A percentile compares a stretch with the other conserved stretches of the same genome.
Evolutionary conservation across 2,888 invertebrate genomes (phyloP).

Genomic region (Chymomyza procnemis): DNA sequence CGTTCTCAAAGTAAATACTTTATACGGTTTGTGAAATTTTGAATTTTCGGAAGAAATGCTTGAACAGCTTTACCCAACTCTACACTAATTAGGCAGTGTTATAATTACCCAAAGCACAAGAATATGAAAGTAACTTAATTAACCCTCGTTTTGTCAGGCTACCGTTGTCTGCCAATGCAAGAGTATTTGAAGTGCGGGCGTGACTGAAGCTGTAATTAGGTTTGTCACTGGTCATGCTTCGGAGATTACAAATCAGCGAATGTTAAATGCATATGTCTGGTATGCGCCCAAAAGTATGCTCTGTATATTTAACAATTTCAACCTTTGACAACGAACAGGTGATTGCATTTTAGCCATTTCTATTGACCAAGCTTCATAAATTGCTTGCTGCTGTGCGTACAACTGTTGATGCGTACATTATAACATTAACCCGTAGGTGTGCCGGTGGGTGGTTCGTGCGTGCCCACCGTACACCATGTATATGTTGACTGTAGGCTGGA

Average conservation of each 20-base stretch:
- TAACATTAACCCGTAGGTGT: constrained; percentile 11
- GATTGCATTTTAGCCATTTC: background rate
- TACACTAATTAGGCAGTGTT: too few species aligned
- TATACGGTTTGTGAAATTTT: too few species aligned
- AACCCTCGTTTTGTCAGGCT: too few species aligned
- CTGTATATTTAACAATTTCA: constrained; percentile 66
- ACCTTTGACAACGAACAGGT: background rate
- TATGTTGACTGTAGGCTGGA: constrained; percentile 46
- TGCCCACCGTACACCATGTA: constrained; percentile 28
- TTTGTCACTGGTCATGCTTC: constrained; percentile 43
- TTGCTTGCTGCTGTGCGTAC: constrained; percentile 47
- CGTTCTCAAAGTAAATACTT: too few species aligned
- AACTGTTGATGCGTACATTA: constrained; percentile 37
- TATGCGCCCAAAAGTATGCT: constrained; percentile 57
- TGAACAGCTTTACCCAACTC: too few species aligned
- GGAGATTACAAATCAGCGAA: constrained; percentile 38
- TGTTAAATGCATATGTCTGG: constrained; percentile 19
- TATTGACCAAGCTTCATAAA: constrained; percentile 59
- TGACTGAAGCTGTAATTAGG: constrained; percentile 63
- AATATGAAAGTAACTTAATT: too few species aligned
- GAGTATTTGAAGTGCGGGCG: constrained; percentile 1
- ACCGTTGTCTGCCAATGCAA: too few species aligned
- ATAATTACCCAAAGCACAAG: too few species aligned
- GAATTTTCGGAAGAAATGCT: too few species aligned
- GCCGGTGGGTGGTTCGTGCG: background rate